Evolutionary conservation across 2,113 vertebrate species (phyloP).

Genomic region (Verasper variegatus): DNA sequence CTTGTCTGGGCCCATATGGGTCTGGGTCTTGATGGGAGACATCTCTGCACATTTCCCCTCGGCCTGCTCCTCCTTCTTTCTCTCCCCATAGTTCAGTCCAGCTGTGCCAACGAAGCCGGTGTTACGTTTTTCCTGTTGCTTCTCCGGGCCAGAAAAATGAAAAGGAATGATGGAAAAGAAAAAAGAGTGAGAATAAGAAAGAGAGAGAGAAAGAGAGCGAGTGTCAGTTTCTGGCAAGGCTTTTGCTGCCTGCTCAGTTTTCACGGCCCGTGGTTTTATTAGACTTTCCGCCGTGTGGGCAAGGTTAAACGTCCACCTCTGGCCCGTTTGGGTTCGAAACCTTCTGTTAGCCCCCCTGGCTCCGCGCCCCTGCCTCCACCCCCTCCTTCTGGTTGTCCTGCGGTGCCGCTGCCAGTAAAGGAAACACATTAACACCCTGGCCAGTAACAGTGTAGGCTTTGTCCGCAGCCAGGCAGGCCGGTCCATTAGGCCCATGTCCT

Average conservation of each 20-base stretch:
- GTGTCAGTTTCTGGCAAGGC: conserved; percentile 69
- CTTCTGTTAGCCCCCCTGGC: conserved; percentile 43
- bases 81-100: conserved; percentile 39
- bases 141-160: conserved; percentile 57
- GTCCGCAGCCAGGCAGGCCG: conserved; percentile 63
- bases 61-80: conserved; percentile 15
- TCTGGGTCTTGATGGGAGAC: conserved; percentile 50
- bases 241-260: conserved; percentile 79
- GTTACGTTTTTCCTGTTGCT: conserved; percentile 69
- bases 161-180: conserved; percentile 57
- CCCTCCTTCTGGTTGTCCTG: conserved; percentile 64
- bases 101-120: conserved; percentile 66
- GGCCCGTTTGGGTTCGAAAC: conserved; percentile 63
- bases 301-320: conserved; percentile 77
- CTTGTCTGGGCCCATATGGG: conserved; percentile 49
- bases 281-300: conserved; percentile 73
- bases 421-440: conserved; percentile 80
- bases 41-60: conserved; percentile 60
- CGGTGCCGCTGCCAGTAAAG: conserved; percentile 79
- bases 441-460: conserved; percentile 79
- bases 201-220: conserved; percentile 53
- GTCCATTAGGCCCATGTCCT: conserved; percentile 66
- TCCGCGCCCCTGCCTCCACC: conserved; percentile 25
- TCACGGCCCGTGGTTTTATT: conserved; percentile 79
- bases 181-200: conserved; percentile 52